Evolutionary conservation across 1,140 invertebrate genomes (phyloP).

Genomic region (Catajapyx aquilonaris): DNA sequence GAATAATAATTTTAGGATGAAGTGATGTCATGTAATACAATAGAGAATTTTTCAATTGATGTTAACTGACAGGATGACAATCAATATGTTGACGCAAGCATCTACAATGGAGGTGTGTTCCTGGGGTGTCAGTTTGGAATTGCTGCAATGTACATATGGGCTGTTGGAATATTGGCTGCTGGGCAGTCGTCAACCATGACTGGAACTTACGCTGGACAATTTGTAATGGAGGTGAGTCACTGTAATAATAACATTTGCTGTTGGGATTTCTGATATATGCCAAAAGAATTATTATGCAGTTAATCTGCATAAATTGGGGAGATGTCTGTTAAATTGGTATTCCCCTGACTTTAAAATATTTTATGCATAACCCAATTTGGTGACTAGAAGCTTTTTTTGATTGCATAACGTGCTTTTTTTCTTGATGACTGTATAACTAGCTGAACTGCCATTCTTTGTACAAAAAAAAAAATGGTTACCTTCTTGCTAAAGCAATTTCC

Average conservation of each 20-base stretch:
- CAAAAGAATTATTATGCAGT: too few relatives aligned
- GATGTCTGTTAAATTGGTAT: background rate
- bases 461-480: background rate
- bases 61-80: slow-evolving; percentile 23
- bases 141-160: slow-evolving; percentile 73
- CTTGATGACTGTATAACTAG: background rate
- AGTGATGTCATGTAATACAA: background rate
- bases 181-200: slow-evolving; percentile 84
- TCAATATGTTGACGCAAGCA: slow-evolving; percentile 41
- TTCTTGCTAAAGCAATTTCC: background rate
- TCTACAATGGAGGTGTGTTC: slow-evolving; percentile 66
- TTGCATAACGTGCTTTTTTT: background rate
- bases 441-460: background rate
- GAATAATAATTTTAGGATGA: background rate
- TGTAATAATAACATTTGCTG: background rate
- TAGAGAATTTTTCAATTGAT: background rate
- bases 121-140: slow-evolving; percentile 64
- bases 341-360: background rate
- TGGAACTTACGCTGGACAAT: slow-evolving; percentile 52
- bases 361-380: background rate
- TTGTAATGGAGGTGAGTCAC: slow-evolving; percentile 46
- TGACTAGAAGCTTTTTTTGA: background rate
- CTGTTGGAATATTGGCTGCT: slow-evolving; percentile 68
- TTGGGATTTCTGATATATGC: background rate
- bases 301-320: background rate